Conservation (phyloP, 2,888 invertebrate genomes). For the Strigamia maritima region DNA sequence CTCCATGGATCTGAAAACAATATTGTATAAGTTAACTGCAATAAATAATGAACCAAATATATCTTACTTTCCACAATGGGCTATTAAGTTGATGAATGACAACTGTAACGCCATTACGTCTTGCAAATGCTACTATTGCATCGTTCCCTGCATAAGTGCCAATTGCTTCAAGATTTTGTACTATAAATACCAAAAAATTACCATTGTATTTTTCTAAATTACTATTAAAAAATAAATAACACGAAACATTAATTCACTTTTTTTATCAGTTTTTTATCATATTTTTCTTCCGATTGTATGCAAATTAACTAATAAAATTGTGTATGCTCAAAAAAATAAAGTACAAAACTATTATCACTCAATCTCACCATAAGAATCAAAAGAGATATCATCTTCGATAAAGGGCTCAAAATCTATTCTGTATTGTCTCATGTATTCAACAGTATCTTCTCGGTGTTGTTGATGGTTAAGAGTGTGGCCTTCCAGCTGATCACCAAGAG, state of each 20-base stretch:
- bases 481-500: slow-evolving; percentile 56
- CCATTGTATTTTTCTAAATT: not conserved
- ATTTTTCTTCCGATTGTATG: no score
- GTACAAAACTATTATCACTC: not conserved
- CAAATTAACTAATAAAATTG: no score
- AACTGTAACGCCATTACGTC: slow-evolving; percentile 53
- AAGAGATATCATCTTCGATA: slow-evolving; percentile 56
- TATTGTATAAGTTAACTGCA: not conserved
- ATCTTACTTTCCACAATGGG: slow-evolving; percentile 48
- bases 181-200: slow-evolving; percentile 43
- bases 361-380: slow-evolving; percentile 54
- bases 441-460: slow-evolving; percentile 54
- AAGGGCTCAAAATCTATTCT: slow-evolving; percentile 57
- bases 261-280: no score
- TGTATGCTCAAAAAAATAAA: no score
- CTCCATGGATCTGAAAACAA: slow-evolving; percentile 50
- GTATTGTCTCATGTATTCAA: slow-evolving; percentile 54
- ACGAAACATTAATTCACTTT: no score
- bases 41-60: not conserved
- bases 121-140: slow-evolving; percentile 57
- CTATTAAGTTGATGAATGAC: slow-evolving; percentile 56
- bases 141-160: slow-evolving; percentile 59
- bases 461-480: slow-evolving; percentile 55
- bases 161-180: slow-evolving; percentile 51
- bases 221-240: not conserved